Evolutionary conservation across 1,140 invertebrate genomes (phyloP), one percentile per base, ranked within the genome.

Genomic region (Zaprionus nigranus): DNA sequence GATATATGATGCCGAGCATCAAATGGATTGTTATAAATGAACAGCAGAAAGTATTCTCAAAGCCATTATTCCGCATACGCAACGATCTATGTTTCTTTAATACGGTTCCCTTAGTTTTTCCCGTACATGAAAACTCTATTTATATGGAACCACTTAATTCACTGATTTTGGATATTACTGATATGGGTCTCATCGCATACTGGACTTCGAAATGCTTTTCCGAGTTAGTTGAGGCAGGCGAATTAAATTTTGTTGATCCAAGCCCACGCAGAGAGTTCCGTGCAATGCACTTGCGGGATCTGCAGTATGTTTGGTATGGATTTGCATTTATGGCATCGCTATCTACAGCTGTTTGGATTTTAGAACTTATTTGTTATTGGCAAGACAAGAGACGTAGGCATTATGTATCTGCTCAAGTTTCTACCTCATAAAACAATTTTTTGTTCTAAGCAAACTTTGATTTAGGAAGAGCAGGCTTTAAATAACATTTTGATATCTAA

Each of bases 301-400:
- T 92, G 38, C 60, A 84, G 36, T 91, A 91, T 38, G 67, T 92
- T 11, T 91, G 85, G 84, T 91, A 87, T 56, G 91, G 91, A 2
- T 84, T 75, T 24, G 78, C 71, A 5, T 72, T 80, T 13, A 83
- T 90, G 80, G 56, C 57, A 0, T 17, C 74, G 2, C 30, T 91
- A 7, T 71, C 79, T 1, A 56, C 46, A 2, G 4, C 36, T 0
- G 72, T 84, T 0, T 75, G 68, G 61, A 43, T 90, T 2, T 12
- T 87, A 4, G 90, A 92, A 62, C 9, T 80, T 0, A 2, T 61
- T 0, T 56, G 12, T 0, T 38, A 60, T 17, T n/a, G 65, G 17
- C 15, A 77, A 0, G 12, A 36, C 17, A 58, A 20, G 3, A 58
- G 28, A 6, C 9, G 28, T 38, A 4, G 11, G 1, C 3, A 5